These are phyloP conservation scores for Leistus spinibarbis DNA, from an alignment of 2,888 invertebrate species.

Conservation along the genomic window DNA sequence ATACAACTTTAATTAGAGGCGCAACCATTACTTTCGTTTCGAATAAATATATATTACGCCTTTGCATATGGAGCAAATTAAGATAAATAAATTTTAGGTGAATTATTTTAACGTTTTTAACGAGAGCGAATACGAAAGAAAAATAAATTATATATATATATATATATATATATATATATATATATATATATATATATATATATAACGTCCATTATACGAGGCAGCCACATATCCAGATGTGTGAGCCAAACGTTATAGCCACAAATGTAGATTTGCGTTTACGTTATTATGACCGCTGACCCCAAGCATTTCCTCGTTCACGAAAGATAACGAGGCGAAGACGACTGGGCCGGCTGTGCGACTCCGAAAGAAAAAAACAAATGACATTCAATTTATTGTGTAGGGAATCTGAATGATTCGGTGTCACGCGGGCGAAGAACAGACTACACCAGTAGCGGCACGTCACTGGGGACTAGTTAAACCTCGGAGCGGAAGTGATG, in stretches of 20 bases:
- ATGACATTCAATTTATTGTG: constrained; percentile 39
- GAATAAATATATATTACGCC: no score
- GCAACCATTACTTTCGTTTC: no score
- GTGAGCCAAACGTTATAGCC: background rate
- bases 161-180: no score
- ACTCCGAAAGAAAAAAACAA: constrained; percentile 24
- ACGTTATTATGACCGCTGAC: background rate
- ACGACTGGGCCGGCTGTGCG: background rate
- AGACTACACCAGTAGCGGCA: background rate
- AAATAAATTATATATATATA: no score
- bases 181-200: no score
- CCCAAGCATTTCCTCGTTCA: background rate
- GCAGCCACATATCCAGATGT: background rate
- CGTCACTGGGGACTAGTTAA: constrained; percentile 34
- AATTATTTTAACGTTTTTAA: no score
- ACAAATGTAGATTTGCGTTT: background rate
- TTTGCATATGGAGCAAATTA: no score
- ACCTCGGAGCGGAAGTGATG: constrained; percentile 32
- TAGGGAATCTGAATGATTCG: constrained; percentile 36
- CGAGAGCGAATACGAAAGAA: no score
- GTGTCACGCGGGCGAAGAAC: constrained; percentile 18
- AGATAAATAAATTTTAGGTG: no score
- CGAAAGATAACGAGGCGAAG: background rate
- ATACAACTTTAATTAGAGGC: no score
- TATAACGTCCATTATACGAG: background rate